phyloP scores from a whole-genome alignment of 2,888 invertebrate species.

The Drosophila niveifrons region DNA sequence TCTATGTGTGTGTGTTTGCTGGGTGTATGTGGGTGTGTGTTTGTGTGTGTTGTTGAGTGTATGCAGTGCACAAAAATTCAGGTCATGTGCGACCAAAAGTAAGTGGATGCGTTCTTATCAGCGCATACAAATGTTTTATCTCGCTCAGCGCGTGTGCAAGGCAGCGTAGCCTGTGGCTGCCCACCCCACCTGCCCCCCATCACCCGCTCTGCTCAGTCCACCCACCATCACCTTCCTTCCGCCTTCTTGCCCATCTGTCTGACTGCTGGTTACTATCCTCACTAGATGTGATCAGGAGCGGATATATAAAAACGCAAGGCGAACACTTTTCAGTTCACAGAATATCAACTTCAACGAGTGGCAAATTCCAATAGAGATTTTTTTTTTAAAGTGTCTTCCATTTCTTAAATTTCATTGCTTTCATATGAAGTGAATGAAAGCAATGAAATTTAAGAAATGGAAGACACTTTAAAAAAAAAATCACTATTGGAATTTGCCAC shows the following conservation, averaged over 20 bases:
- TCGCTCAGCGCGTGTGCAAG: constrained; percentile 71
- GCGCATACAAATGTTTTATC: constrained; percentile 80
- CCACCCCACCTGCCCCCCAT: not conserved
- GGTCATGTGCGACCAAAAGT: constrained; percentile 79
- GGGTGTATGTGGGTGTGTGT: constrained; percentile 9
- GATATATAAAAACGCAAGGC: not conserved
- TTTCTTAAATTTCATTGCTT: too few relatives aligned
- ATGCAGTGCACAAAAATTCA: constrained; percentile 67
- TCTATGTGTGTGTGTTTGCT: constrained; percentile 9
- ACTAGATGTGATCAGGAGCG: constrained; percentile 24
- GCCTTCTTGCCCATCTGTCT: constrained; percentile 1
- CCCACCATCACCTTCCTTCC: not conserved
- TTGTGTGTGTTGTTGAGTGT: constrained; percentile 23
- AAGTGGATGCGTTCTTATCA: constrained; percentile 80
- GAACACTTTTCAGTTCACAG: not conserved
- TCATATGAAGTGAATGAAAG: too few relatives aligned
- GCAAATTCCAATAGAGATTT: too few relatives aligned
- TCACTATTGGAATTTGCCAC: too few relatives aligned
- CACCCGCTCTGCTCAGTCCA: not conserved
- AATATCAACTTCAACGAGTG: too few relatives aligned
- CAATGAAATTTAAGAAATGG: too few relatives aligned
- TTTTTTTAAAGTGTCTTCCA: too few relatives aligned
- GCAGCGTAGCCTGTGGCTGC: constrained; percentile 51
- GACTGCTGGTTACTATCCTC: constrained; percentile 12
- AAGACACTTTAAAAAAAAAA: too few relatives aligned